Evolutionary conservation across 2,888 invertebrate species (phyloP).

Genomic region (Dolichomitus sp.): DNA sequence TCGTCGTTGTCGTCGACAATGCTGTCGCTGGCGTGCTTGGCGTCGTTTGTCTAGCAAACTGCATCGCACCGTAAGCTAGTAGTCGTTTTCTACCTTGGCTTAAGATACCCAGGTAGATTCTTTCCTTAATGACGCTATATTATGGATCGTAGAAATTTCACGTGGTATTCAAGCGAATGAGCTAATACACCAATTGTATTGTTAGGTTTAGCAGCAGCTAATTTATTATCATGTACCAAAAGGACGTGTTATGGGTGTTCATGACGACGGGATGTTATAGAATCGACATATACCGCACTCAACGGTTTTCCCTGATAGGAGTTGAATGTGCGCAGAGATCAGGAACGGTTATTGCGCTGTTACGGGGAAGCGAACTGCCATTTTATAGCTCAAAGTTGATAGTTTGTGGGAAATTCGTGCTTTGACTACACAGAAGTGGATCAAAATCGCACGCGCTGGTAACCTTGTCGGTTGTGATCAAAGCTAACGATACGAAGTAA

Average conservation of each 20-base stretch:
- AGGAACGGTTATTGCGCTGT: slow-evolving; percentile 30
- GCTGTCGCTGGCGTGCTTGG: slow-evolving; percentile 49
- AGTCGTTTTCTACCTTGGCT: slow-evolving; percentile 10
- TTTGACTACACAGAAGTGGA: slow-evolving; percentile 18
- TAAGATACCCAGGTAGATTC: slow-evolving; percentile 3
- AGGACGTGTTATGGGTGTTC: not conserved
- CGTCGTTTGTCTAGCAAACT: slow-evolving; percentile 55
- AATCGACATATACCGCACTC: slow-evolving; percentile 17
- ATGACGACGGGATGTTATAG: slow-evolving; percentile 4
- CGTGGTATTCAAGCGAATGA: not conserved
- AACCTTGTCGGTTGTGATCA: slow-evolving; percentile 14
- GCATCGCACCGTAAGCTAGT: slow-evolving; percentile 49
- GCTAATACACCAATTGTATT: slow-evolving; percentile 10
- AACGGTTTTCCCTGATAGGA: not conserved
- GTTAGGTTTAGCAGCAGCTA: not conserved
- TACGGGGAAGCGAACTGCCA: slow-evolving; percentile 18
- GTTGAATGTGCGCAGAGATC: slow-evolving; percentile 17
- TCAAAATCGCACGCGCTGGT: slow-evolving; percentile 12
- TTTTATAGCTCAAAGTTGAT: slow-evolving; percentile 43
- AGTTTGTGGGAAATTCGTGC: slow-evolving; percentile 33
- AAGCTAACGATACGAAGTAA: not conserved
- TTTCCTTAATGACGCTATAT: slow-evolving; percentile 5
- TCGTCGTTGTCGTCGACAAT: slow-evolving; percentile 32
- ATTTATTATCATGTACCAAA: slow-evolving; percentile 11
- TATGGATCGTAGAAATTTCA: slow-evolving; percentile 11